phyloP scores from a whole-genome alignment of 1,140 invertebrate genomes.

The Wiebesia pumilae region DNA sequence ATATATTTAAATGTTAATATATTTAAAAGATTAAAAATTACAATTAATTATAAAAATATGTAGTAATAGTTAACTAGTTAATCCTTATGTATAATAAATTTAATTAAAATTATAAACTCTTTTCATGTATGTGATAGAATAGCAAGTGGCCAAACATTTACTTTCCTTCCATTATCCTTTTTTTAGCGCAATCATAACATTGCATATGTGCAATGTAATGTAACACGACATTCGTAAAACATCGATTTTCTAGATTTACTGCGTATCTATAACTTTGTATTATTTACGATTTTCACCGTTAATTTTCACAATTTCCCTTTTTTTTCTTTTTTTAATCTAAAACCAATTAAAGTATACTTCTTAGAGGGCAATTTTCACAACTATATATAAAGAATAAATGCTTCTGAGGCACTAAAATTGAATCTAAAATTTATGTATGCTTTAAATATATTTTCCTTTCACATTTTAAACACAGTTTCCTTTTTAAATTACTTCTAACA shows the following conservation, averaged over 20 bases:
- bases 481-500: neutral
- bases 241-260: conserved; percentile 30
- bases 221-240: conserved; percentile 36
- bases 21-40: neutral
- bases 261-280: neutral
- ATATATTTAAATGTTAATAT: no score
- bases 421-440: conserved; percentile 19
- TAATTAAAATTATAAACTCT: neutral
- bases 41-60: conserved; percentile 47
- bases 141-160: neutral
- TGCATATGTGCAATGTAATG: conserved; percentile 16
- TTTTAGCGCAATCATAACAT: conserved; percentile 10
- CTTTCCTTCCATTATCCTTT: neutral
- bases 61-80: conserved; percentile 34
- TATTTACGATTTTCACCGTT: neutral
- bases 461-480: neutral
- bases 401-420: conserved; percentile 48
- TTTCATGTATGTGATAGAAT: neutral
- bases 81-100: conserved; percentile 7
- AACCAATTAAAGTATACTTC: conserved; percentile 24
- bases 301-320: conserved; percentile 1
- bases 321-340: neutral
- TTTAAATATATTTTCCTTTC: conserved; percentile 3
- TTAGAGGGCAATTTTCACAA: conserved; percentile 12
- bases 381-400: conserved; percentile 42